These are phyloP conservation scores for Heterodera schachtii DNA, from an alignment of 1,140 invertebrate genomes.

Conservation along the genomic window DNA sequence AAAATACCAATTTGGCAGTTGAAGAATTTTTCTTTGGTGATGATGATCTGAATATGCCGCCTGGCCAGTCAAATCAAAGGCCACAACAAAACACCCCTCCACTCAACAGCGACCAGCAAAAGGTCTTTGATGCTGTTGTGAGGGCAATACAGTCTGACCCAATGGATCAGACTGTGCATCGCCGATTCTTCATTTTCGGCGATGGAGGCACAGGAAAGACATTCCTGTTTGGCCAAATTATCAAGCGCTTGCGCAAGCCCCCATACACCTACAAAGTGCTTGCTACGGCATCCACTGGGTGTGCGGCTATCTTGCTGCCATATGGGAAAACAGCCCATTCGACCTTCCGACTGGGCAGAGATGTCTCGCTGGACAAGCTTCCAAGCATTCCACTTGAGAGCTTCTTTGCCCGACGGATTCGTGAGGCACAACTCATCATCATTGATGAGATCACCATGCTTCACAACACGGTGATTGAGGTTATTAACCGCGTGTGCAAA, in stretches of 20 bases:
- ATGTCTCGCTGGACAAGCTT: not conserved
- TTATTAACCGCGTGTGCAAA: slow-evolving; percentile 25
- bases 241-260: not conserved
- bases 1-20: not conserved
- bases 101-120: not conserved
- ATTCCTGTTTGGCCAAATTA: slow-evolving; percentile 12
- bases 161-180: not conserved
- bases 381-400: slow-evolving; percentile 19
- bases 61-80: not conserved
- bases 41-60: not conserved
- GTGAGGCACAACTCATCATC: slow-evolving; percentile 21
- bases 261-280: slow-evolving; percentile 6
- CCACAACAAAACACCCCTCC: not conserved
- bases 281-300: slow-evolving; percentile 24
- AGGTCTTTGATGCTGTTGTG: not conserved
- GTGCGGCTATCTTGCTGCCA: slow-evolving; percentile 5
- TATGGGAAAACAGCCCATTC: slow-evolving; percentile 19
- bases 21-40: not conserved
- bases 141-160: not conserved
- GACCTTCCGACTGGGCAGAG: slow-evolving; percentile 4
- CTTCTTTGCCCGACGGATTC: slow-evolving; percentile 19
- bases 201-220: slow-evolving; percentile 9
- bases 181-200: not conserved
- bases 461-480: slow-evolving; percentile 15
- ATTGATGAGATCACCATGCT: slow-evolving; percentile 40